phyloP scores from a whole-genome alignment of 2,113 vertebrate species.

The Scophthalmus maximus region DNA sequence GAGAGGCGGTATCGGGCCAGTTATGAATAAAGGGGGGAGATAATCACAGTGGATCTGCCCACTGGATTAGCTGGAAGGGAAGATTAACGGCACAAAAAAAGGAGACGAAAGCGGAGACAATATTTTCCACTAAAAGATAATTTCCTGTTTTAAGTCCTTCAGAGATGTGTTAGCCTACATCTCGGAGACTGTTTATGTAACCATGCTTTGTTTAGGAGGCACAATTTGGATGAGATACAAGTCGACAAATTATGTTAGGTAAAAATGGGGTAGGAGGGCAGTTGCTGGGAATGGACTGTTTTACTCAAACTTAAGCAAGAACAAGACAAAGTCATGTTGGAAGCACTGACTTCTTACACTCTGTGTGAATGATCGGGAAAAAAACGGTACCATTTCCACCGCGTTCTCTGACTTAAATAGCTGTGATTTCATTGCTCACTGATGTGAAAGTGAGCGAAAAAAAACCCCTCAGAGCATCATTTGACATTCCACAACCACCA shows the following conservation, averaged over 20 bases:
- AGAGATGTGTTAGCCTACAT: constrained; percentile 56
- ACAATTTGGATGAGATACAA: constrained; percentile 34
- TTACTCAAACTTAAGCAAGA: constrained; percentile 20
- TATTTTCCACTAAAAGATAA: constrained; percentile 49
- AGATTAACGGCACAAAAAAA: constrained; percentile 77
- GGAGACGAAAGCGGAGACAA: constrained; percentile 43
- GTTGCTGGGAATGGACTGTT: constrained; percentile 14
- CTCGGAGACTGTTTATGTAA: constrained; percentile 61
- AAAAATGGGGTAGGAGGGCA: constrained; percentile 47
- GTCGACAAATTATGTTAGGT: constrained; percentile 52
- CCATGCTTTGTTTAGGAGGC: constrained; percentile 17
- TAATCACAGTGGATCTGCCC: constrained; percentile 79
- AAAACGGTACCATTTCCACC: too few species aligned
- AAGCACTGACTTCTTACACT: constrained; percentile 10
- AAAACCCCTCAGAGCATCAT: constrained; percentile 51
- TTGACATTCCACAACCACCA: constrained; percentile 62
- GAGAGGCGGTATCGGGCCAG: constrained; percentile 59
- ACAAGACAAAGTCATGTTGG: constrained; percentile 16
- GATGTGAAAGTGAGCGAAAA: constrained; percentile 51
- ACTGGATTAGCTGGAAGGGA: constrained; percentile 80
- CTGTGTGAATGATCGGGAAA: too few species aligned
- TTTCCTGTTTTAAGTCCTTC: constrained; percentile 66
- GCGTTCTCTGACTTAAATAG: constrained; percentile 40
- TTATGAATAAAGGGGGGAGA: constrained; percentile 81
- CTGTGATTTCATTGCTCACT: constrained; percentile 52